These are phyloP conservation scores for Tricholaema leucomelas DNA, from an alignment of 2,113 vertebrate species.

Conservation along the genomic window DNA sequence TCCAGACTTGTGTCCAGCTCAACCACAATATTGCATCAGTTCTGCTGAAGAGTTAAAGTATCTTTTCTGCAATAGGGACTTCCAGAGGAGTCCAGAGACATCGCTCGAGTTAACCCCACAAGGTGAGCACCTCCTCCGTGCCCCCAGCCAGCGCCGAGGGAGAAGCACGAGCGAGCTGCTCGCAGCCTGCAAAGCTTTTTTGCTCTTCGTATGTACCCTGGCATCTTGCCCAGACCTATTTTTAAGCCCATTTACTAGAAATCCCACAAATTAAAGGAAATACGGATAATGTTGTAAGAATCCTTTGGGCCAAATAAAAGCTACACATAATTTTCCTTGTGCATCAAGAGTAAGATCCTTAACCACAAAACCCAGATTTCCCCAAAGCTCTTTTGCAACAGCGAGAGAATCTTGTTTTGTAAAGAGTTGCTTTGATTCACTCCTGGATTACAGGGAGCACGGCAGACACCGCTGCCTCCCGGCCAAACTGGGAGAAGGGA, in stretches of 20 bases:
- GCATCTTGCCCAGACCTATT: slow-evolving; percentile 78
- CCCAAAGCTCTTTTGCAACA: slow-evolving; percentile 64
- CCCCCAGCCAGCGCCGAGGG: background rate
- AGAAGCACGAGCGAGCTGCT: slow-evolving; percentile 63
- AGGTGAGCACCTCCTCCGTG: background rate
- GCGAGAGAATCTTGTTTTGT: slow-evolving; percentile 31
- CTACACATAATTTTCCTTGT: slow-evolving; percentile 48
- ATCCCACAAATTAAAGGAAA: slow-evolving; percentile 84
- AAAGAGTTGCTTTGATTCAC: slow-evolving; percentile 69
- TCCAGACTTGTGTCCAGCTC: background rate
- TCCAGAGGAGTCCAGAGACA: background rate
- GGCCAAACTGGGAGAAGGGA: background rate
- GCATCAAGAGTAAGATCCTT: slow-evolving; percentile 60
- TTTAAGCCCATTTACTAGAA: slow-evolving; percentile 87
- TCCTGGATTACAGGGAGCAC: slow-evolving; percentile 37
- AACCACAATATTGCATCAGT: rapidly evolving
- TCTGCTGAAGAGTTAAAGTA: background rate
- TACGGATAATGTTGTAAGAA: slow-evolving; percentile 78
- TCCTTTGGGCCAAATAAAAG: slow-evolving; percentile 77
- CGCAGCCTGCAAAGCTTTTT: slow-evolving; percentile 27
- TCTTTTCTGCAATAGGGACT: background rate
- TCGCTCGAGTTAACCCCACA: background rate
- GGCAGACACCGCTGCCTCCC: background rate
- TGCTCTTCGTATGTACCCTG: slow-evolving; percentile 71
- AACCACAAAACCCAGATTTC: slow-evolving; percentile 70